Evolutionary conservation across 2,888 invertebrate genomes (phyloP).

Genomic region (Ectropis crepuscularia): DNA sequence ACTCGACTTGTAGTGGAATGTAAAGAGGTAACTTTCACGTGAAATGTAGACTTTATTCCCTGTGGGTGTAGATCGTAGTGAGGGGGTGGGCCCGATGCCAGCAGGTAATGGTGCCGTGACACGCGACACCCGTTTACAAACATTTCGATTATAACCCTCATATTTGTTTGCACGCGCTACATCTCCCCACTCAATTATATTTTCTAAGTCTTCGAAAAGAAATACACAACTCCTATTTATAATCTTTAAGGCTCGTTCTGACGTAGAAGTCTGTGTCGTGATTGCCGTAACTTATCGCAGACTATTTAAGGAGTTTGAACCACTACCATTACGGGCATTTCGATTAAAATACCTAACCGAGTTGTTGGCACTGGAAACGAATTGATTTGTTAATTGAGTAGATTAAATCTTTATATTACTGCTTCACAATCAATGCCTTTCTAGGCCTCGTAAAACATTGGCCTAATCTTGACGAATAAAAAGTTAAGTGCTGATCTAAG

Average conservation of each 20-base stretch:
- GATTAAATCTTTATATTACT: slow-evolving; percentile 19
- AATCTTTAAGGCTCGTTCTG: slow-evolving; percentile 29
- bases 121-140: slow-evolving; percentile 80
- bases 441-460: slow-evolving; percentile 19
- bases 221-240: slow-evolving; percentile 36
- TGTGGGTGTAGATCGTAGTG: slow-evolving; percentile 40
- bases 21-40: slow-evolving; percentile 44
- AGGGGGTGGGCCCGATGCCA: slow-evolving; percentile 45
- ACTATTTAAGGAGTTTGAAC: slow-evolving; percentile 14
- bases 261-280: slow-evolving; percentile 27
- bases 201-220: slow-evolving; percentile 38
- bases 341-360: slow-evolving; percentile 24
- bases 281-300: slow-evolving; percentile 16
- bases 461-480: slow-evolving; percentile 14
- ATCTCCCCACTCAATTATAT: slow-evolving; percentile 64
- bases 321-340: slow-evolving; percentile 20
- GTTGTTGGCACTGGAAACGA: slow-evolving; percentile 12
- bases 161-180: slow-evolving; percentile 74
- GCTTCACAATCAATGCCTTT: slow-evolving; percentile 12
- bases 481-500: slow-evolving; percentile 10
- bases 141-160: slow-evolving; percentile 77
- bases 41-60: slow-evolving; percentile 50
- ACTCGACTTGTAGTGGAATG: slow-evolving; percentile 35
- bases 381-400: slow-evolving; percentile 28
- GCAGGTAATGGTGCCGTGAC: slow-evolving; percentile 69